Base-by-base conservation (phyloP, 2,888 invertebrate genomes). In the Hemaris fuciformis region DNA sequence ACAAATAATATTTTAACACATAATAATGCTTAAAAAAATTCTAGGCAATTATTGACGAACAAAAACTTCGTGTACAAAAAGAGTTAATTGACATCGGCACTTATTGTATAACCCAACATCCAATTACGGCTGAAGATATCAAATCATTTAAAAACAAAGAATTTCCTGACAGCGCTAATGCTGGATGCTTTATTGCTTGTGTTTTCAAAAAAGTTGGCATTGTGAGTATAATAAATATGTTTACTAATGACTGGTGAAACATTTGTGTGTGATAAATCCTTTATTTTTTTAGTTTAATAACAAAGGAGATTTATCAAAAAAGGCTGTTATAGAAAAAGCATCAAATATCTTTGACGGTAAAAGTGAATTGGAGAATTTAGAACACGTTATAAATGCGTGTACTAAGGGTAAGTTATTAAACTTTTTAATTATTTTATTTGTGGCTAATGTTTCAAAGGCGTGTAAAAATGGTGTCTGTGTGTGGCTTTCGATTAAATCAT, bases 181-280 rank as follows among this genome's bases (percentile, higher is more conserved):
- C 84, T 0, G 81, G 79, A 62, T 88, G 88, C 60, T 87, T 87
- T 48, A 70, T 75, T 0, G 77, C 80, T 34, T 88, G 88, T 64
- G 64, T 87, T 61, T 85, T 82, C 59, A 83, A 80, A 71, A 81
- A 79, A 53, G 71, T 82, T 62, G 88, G 85, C 18, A 65, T 87
- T 62, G 87, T 88, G 70, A 82, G 83, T 79, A 65, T 23, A 45
- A 22, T 13, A 45, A 46, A 58, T 13, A 53, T 15, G 23, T 20
- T 34, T 48, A 20, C 25, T 31, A n/a, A 27, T 7, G 53, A 15
- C n/a, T n/a, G 53, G 13, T 10, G 15, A 15, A 27, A 23, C 18
- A n/a, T 5, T 8, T 3, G 53, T 10, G 15, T 53, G 15, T n/a
- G n/a, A n/a, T n/a, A n/a, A n/a, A n/a, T n/a, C n/a, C n/a, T n/a